A percentile compares a stretch with the other conserved stretches of the same genome.
Evolutionary conservation across 2,113 vertebrate genomes (phyloP).

Genomic region (Nycticorax nycticorax): DNA sequence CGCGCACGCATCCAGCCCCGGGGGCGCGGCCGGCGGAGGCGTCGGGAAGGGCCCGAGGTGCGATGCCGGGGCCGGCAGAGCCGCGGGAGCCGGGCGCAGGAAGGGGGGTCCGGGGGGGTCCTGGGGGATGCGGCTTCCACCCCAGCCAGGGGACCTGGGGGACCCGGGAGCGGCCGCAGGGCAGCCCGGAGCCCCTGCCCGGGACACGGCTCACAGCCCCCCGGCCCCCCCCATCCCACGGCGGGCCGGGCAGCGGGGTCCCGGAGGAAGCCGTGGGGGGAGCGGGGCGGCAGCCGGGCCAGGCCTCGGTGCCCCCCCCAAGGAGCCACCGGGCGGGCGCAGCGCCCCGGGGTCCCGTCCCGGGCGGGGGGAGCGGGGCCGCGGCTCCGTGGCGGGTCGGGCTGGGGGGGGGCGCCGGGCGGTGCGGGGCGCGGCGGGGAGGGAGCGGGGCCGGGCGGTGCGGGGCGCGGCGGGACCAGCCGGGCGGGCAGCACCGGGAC

Average conservation of each 20-base stretch:
- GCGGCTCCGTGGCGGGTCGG: neutral
- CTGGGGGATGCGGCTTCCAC: neutral
- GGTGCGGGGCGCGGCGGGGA: too few species aligned
- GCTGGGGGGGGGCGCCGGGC: fast-evolving
- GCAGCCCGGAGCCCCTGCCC: neutral
- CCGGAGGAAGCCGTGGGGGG: neutral
- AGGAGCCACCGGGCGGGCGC: neutral
- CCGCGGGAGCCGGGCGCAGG: neutral
- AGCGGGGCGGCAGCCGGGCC: neutral
- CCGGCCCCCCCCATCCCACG: neutral
- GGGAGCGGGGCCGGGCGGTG: too few species aligned
- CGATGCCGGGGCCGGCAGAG: too few species aligned
- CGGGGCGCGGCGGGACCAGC: neutral
- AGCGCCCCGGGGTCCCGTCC: neutral
- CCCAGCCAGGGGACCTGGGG: neutral
- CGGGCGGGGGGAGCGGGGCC: neutral
- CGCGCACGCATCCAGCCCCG: too few species aligned
- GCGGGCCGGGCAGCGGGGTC: neutral
- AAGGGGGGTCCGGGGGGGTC: too few species aligned
- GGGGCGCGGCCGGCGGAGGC: neutral
- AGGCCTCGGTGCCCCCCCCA: neutral
- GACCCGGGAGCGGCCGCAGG: neutral
- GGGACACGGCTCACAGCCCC: neutral
- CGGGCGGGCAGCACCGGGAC: too few species aligned
- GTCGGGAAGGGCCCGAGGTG: neutral